These are phyloP conservation scores for Acleris emargana DNA, from an alignment of 2,888 invertebrate species.

Conservation along the genomic window DNA sequence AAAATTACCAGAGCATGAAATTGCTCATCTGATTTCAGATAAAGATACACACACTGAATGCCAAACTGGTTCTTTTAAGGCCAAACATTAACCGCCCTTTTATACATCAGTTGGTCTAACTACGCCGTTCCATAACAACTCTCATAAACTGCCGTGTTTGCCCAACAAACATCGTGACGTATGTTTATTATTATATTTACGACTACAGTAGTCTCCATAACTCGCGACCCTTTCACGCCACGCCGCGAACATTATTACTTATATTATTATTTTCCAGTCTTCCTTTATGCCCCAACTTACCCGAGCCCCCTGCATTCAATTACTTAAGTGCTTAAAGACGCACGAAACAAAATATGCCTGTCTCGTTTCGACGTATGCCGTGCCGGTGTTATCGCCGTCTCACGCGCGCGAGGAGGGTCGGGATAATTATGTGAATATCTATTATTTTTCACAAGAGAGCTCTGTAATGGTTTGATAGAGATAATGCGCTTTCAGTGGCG, in stretches of 20 bases:
- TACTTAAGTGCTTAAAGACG: slow-evolving; percentile 76
- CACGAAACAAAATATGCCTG: slow-evolving; percentile 53
- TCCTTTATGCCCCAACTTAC: slow-evolving; percentile 67
- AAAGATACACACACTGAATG: not conserved
- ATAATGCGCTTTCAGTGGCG: slow-evolving; percentile 67
- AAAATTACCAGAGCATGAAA: too few species aligned
- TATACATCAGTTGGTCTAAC: slow-evolving; percentile 13
- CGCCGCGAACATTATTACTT: slow-evolving; percentile 61
- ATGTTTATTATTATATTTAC: slow-evolving; percentile 42
- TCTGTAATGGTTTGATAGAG: slow-evolving; percentile 72
- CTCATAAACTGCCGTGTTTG: slow-evolving; percentile 29
- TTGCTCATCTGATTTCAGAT: too few species aligned
- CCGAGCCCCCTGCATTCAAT: slow-evolving; percentile 74
- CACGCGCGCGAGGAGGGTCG: slow-evolving; percentile 57
- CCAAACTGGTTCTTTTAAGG: slow-evolving; percentile 11
- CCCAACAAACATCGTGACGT: slow-evolving; percentile 47
- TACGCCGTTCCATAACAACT: slow-evolving; percentile 30
- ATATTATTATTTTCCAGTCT: slow-evolving; percentile 77
- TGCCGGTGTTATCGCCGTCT: slow-evolving; percentile 41
- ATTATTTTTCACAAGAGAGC: slow-evolving; percentile 78
- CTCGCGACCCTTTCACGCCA: slow-evolving; percentile 59
- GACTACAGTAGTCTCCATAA: slow-evolving; percentile 36
- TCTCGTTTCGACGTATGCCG: slow-evolving; percentile 57
- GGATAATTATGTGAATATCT: slow-evolving; percentile 79
- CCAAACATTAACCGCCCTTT: slow-evolving; percentile 12